Evolutionary conservation across 2,113 vertebrate genomes (phyloP).

Genomic region (Epinephelus cyanopodus): DNA sequence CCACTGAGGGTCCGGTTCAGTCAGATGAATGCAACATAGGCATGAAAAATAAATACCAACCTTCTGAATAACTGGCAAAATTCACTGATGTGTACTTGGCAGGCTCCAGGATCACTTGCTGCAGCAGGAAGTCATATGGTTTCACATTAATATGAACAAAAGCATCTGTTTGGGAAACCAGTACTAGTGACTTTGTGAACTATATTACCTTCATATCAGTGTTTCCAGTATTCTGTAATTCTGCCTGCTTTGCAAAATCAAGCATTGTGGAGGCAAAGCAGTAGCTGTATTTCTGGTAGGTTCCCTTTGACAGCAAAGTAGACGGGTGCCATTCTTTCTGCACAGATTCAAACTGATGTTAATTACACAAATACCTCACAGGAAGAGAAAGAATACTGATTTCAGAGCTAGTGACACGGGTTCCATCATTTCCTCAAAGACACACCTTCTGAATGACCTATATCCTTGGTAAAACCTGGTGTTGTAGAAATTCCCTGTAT

Average conservation of each 20-base stretch:
- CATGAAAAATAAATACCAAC: constrained; percentile 41
- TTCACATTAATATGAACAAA: not conserved
- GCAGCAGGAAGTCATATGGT: constrained; percentile 6
- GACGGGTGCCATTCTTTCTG: constrained; percentile 67
- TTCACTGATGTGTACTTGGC: constrained; percentile 32
- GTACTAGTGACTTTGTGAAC: not conserved
- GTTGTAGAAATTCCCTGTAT: not conserved
- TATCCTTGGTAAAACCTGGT: not conserved
- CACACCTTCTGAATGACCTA: not conserved
- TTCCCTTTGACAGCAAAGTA: constrained; percentile 53
- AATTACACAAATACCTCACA: not conserved
- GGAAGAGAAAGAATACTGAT: not conserved
- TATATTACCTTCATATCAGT: constrained; percentile 60
- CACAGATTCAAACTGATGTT: constrained; percentile 9
- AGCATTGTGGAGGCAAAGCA: constrained; percentile 17
- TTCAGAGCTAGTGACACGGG: not conserved
- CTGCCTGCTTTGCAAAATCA: constrained; percentile 52
- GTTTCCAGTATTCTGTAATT: constrained; percentile 14
- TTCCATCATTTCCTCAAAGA: not conserved
- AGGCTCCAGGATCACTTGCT: constrained; percentile 65
- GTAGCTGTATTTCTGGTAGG: not conserved
- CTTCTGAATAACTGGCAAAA: constrained; percentile 45
- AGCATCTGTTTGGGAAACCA: not conserved
- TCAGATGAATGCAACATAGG: not conserved
- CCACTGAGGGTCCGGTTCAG: not conserved